These are phyloP conservation scores for Misgurnus mizolepis DNA, from an alignment of 2,113 vertebrate genomes.

Conservation along the genomic window DNA sequence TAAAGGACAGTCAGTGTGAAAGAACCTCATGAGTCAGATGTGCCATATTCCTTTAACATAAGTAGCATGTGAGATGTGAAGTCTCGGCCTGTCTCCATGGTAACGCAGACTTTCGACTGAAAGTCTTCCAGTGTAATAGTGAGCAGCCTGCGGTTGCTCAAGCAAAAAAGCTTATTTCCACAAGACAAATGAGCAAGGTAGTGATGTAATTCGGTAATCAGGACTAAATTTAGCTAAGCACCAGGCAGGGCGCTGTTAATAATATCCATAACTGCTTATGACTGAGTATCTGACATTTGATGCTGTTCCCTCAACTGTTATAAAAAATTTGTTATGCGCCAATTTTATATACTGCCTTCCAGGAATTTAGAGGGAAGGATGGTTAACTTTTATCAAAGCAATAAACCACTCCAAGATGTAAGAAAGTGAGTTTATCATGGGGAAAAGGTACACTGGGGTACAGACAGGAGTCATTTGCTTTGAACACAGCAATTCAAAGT, in stretches of 20 bases:
- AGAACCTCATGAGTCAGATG: background rate
- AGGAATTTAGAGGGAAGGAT: slow-evolving; percentile 3
- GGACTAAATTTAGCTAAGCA: slow-evolving; percentile 8
- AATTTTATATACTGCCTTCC: background rate
- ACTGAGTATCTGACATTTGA: background rate
- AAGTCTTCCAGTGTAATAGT: slow-evolving; percentile 41
- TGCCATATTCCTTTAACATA: slow-evolving; percentile 18
- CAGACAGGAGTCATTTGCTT: too few relatives aligned
- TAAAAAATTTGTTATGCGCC: background rate
- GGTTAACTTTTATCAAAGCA: background rate
- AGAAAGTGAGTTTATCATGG: too few relatives aligned
- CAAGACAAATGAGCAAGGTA: slow-evolving; percentile 28
- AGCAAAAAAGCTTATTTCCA: slow-evolving; percentile 16
- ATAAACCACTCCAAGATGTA: too few relatives aligned
- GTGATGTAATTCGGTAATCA: slow-evolving; percentile 10
- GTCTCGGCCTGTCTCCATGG: slow-evolving; percentile 61
- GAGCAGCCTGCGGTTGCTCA: slow-evolving; percentile 30
- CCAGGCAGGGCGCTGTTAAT: background rate
- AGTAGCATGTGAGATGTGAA: slow-evolving; percentile 23
- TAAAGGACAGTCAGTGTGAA: slow-evolving; percentile 2
- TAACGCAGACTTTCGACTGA: slow-evolving; percentile 44
- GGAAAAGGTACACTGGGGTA: too few relatives aligned
- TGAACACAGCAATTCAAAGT: too few relatives aligned
- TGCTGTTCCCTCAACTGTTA: background rate
- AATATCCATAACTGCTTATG: background rate